Evolutionary conservation across 1,140 invertebrate genomes (phyloP).

Genomic region (Caerostris darwini): DNA sequence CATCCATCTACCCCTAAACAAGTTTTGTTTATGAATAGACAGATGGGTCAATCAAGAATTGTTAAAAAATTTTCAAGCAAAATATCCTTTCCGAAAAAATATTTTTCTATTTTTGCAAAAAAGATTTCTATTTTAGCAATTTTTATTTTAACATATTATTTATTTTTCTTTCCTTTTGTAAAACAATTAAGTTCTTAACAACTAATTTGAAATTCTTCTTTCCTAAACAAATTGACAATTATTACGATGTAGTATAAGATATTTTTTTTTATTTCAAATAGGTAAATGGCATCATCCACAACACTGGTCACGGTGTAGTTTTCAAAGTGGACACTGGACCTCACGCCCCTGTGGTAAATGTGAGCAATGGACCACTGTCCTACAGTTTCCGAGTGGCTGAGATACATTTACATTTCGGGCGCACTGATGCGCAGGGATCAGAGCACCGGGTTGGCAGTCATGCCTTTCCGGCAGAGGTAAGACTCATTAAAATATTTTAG

Average conservation of each 20-base stretch:
- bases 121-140: too few species aligned
- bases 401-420: conserved; percentile 97
- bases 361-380: conserved; percentile 95
- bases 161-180: too few species aligned
- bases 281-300: conserved; percentile 92
- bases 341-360: conserved; percentile 92
- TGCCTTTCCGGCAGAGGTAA: conserved; percentile 96
- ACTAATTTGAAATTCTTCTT: too few species aligned
- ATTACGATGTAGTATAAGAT: not conserved
- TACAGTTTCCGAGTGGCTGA: conserved; percentile 97
- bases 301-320: conserved; percentile 96
- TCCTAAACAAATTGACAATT: too few species aligned
- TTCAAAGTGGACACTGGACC: conserved; percentile 92
- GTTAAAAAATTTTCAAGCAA: too few species aligned
- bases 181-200: too few species aligned
- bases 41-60: too few species aligned
- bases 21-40: too few species aligned
- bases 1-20: too few species aligned
- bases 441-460: conserved; percentile 96
- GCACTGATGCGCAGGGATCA: conserved; percentile 92
- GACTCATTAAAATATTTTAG: conserved; percentile 65
- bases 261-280: conserved; percentile 81
- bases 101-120: too few species aligned
- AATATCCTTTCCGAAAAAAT: too few species aligned
- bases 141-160: too few species aligned